Evolutionary conservation across 2,113 vertebrate genomes (phyloP).

Genomic region (Nothocercus julius): DNA sequence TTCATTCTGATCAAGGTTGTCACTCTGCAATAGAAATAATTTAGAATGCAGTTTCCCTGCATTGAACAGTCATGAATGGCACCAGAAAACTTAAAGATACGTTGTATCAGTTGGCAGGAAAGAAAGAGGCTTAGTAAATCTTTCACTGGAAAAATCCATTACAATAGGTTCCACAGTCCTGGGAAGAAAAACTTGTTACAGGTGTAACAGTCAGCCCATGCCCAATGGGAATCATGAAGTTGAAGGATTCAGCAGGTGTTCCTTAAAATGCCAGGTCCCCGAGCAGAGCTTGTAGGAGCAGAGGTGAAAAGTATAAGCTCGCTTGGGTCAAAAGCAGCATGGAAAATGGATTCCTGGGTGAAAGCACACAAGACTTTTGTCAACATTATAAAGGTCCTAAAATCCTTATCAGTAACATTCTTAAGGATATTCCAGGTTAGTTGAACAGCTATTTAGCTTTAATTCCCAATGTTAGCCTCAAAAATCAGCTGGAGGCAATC

Average conservation of each 20-base stretch:
- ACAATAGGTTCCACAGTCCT: not conserved
- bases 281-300: not conserved
- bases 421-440: not conserved
- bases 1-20: not conserved
- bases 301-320: not conserved
- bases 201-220: fast-evolving
- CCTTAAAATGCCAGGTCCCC: not conserved
- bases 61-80: not conserved
- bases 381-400: not conserved
- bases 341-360: fast-evolving
- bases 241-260: not conserved
- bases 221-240: not conserved
- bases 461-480: not conserved
- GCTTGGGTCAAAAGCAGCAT: not conserved
- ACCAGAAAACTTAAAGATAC: not conserved
- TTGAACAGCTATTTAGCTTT: not conserved
- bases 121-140: not conserved
- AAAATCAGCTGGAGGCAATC: not conserved
- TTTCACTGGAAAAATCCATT: not conserved
- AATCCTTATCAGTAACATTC: not conserved
- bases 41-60: not conserved
- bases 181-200: not conserved
- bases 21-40: not conserved
- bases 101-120: not conserved
- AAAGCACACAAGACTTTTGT: not conserved